Conservation (phyloP, 2,888 invertebrate genomes). For the Keiferia lycopersicella region DNA sequence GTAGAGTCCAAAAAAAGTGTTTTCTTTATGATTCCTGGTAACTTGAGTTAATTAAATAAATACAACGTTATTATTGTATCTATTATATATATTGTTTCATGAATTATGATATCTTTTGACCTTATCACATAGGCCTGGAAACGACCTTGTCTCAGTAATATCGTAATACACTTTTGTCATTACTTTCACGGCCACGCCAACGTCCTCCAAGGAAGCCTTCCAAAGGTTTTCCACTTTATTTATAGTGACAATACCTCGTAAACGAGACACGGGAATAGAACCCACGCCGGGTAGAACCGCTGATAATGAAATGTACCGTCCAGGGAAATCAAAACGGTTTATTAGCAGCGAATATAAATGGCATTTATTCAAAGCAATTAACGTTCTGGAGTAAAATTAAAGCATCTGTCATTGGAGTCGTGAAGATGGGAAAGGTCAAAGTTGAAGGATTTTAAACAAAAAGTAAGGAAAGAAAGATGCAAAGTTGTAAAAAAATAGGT, state of each 20-base stretch:
- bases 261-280: constrained; percentile 42
- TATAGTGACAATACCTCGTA: constrained; percentile 51
- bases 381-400: constrained; percentile 31
- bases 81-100: too few relatives aligned
- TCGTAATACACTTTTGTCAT: not conserved
- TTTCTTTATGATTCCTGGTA: too few relatives aligned
- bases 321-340: constrained; percentile 67
- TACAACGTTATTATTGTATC: too few relatives aligned
- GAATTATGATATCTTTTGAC: too few relatives aligned
- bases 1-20: too few relatives aligned
- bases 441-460: not conserved
- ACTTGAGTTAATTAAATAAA: too few relatives aligned
- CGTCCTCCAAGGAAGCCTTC: not conserved
- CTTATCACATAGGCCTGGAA: not conserved
- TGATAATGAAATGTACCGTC: constrained; percentile 61
- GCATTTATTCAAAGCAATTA: constrained; percentile 56
- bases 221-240: constrained; percentile 40
- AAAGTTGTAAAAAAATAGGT: too few relatives aligned
- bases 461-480: too few relatives aligned
- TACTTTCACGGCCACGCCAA: not conserved
- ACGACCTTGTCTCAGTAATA: not conserved
- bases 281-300: constrained; percentile 32
- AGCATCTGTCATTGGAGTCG: constrained; percentile 21
- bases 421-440: not conserved
- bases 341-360: constrained; percentile 64